Evolutionary conservation across 2,113 vertebrate genomes (phyloP).

Genomic region (Mellivora capensis): DNA sequence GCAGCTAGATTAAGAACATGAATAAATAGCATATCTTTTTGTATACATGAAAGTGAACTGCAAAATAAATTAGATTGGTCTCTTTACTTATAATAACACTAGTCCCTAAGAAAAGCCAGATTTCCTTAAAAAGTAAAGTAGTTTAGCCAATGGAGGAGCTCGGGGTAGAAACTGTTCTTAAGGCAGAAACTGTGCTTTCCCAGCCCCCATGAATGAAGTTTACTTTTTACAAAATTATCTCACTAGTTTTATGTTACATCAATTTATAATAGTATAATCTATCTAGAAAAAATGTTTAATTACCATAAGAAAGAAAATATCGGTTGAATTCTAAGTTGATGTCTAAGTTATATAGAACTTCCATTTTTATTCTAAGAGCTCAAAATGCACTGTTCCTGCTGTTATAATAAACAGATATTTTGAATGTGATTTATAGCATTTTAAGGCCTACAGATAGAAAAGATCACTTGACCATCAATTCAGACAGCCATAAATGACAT

Average conservation of each 20-base stretch:
- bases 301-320: background rate
- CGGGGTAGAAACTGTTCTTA: background rate
- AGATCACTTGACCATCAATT: background rate
- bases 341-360: background rate
- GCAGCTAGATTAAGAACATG: background rate
- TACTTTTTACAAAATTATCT: constrained; percentile 41
- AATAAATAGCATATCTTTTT: constrained; percentile 1
- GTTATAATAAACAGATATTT: background rate
- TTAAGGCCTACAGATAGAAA: constrained; percentile 10
- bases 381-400: background rate
- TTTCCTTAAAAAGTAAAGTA: background rate
- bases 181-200: background rate
- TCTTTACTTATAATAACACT: background rate
- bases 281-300: background rate
- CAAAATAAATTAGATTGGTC: background rate
- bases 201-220: background rate
- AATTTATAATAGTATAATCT: background rate
- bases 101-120: background rate
- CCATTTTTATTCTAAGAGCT: background rate
- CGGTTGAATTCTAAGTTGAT: constrained; percentile 24
- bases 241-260: background rate
- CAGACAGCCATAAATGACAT: constrained; percentile 4
- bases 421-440: constrained; percentile 2
- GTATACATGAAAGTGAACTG: background rate
- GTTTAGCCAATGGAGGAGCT: background rate